phyloP scores from a whole-genome alignment of 1,140 invertebrate species.

The Reticulitermes speratus region DNA sequence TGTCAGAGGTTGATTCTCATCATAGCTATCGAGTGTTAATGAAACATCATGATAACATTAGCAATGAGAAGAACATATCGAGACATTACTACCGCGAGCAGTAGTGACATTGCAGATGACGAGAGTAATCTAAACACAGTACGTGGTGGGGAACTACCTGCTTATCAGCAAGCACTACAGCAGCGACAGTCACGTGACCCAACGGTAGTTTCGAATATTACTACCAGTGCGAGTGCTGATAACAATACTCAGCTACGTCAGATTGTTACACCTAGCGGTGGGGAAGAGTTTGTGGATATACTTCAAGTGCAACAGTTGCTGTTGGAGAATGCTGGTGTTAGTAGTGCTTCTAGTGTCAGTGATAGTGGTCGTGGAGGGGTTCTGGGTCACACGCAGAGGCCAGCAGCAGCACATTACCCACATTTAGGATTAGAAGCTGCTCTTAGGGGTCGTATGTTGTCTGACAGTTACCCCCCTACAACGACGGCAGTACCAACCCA shows the following conservation, averaged over 20 bases:
- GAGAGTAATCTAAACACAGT: neutral
- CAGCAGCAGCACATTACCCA: neutral
- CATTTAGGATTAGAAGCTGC: neutral
- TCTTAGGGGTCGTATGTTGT: slow-evolving; percentile 34
- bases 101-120: neutral
- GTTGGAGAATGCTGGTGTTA: slow-evolving; percentile 43
- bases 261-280: slow-evolving; percentile 23
- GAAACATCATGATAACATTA: slow-evolving; percentile 45
- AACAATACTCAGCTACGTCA: neutral
- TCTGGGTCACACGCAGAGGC: neutral
- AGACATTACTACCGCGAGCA: slow-evolving; percentile 33
- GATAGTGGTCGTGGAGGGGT: slow-evolving; percentile 30
- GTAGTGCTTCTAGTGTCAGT: slow-evolving; percentile 38
- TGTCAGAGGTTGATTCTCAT: neutral
- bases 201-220: slow-evolving; percentile 12
- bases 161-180: slow-evolving; percentile 31
- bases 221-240: neutral
- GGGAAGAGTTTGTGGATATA: slow-evolving; percentile 61
- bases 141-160: slow-evolving; percentile 32
- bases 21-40: neutral
- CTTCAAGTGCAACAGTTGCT: slow-evolving; percentile 60
- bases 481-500: slow-evolving; percentile 42
- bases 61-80: slow-evolving; percentile 45
- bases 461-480: slow-evolving; percentile 31
- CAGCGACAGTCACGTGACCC: slow-evolving; percentile 37